phyloP scores from a whole-genome alignment of 2,797 vertebrate species.

The Helicolenus hilgendorfi region DNA sequence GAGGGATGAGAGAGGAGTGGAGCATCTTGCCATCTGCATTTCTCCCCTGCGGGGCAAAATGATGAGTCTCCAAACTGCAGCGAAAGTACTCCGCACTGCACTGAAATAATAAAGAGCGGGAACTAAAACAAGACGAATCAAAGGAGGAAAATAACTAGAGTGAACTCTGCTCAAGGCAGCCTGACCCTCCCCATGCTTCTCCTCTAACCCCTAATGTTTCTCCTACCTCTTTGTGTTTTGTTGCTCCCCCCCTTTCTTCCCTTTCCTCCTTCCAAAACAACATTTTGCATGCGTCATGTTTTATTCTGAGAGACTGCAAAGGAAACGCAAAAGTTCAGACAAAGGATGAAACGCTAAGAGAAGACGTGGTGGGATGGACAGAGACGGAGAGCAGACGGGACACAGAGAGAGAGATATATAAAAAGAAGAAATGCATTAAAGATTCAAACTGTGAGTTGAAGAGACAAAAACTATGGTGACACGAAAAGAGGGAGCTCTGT shows the following conservation, averaged over 20 bases:
- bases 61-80: conserved; percentile 74
- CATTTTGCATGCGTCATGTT: conserved; percentile 47
- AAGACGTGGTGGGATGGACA: conserved; percentile 33
- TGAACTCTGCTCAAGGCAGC: conserved; percentile 62
- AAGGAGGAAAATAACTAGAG: conserved; percentile 55
- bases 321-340: conserved; percentile 36
- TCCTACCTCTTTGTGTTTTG: conserved; percentile 27
- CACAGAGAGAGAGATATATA: neutral
- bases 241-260: neutral
- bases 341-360: conserved; percentile 24
- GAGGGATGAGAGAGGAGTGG: conserved; percentile 66
- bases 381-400: conserved; percentile 10
- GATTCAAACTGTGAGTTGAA: conserved; percentile 51
- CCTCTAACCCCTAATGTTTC: conserved; percentile 27
- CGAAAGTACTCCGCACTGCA: conserved; percentile 44
- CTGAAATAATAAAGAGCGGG: conserved; percentile 66
- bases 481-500: neutral
- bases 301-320: conserved; percentile 55
- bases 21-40: conserved; percentile 84
- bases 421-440: conserved; percentile 54
- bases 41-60: conserved; percentile 74
- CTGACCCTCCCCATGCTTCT: conserved; percentile 42
- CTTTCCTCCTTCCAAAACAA: conserved; percentile 11
- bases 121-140: conserved; percentile 51
- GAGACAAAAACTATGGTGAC: conserved; percentile 30